phyloP scores from a whole-genome alignment of 2,888 invertebrate species.

The Trilocha varians region DNA sequence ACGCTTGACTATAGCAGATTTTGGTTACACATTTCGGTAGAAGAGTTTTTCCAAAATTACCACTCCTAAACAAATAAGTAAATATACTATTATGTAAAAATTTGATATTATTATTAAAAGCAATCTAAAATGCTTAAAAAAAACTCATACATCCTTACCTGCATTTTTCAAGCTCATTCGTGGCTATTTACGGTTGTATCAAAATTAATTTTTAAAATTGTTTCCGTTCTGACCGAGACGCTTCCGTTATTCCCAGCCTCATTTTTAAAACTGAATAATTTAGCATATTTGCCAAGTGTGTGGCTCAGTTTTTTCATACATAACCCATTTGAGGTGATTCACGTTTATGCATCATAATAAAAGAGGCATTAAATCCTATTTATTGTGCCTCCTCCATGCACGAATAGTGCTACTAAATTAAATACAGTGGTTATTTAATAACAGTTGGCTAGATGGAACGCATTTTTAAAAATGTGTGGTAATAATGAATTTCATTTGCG shows the following conservation, averaged over 20 bases:
- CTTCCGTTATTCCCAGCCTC: conserved; percentile 17
- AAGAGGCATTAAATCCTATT: conserved; percentile 64
- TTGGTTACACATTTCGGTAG: too few relatives aligned
- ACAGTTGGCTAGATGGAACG: conserved; percentile 52
- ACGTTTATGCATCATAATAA: conserved; percentile 70
- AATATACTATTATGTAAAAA: too few relatives aligned
- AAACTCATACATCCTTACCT: too few relatives aligned
- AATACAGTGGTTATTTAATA: conserved; percentile 69
- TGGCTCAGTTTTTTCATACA: conserved; percentile 39
- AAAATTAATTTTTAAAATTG: conserved; percentile 24
- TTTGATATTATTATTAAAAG: too few relatives aligned
- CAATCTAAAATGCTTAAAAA: too few relatives aligned
- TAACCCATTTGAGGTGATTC: conserved; percentile 58
- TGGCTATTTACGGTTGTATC: conserved; percentile 17
- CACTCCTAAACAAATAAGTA: too few relatives aligned
- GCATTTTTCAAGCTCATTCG: not conserved
- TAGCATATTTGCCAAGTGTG: conserved; percentile 35
- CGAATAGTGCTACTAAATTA: conserved; percentile 58
- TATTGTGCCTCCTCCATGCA: conserved; percentile 67
- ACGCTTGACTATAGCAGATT: too few relatives aligned
- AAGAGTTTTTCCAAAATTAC: too few relatives aligned
- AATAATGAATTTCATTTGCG: conserved; percentile 40
- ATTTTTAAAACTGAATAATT: conserved; percentile 35
- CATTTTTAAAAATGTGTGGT: conserved; percentile 52
- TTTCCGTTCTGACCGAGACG: conserved; percentile 15